Percentiles rank a stretch among this genome's conserved stretches.
These are phyloP conservation scores for Kuschelorhynchus macadamiae DNA, from an alignment of 2,888 invertebrate species.

Conservation along the genomic window DNA sequence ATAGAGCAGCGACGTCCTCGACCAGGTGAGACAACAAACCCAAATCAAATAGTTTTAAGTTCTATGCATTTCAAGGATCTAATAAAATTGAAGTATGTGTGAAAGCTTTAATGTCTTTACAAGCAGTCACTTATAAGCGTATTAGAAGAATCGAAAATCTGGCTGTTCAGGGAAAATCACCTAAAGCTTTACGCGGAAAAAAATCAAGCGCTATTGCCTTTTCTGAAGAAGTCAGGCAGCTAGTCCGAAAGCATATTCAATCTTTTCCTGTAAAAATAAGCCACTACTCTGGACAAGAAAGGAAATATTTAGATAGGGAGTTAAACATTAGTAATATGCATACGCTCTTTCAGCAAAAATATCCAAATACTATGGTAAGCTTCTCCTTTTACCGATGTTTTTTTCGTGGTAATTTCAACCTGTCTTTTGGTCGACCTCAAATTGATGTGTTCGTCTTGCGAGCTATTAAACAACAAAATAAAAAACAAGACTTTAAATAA, in stretches of 20 bases:
- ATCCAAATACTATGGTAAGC: neutral
- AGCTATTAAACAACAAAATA: neutral
- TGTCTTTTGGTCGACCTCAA: neutral
- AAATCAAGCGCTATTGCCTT: conserved; percentile 4
- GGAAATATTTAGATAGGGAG: conserved; percentile 7
- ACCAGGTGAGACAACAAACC: no score
- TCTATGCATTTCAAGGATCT: no score
- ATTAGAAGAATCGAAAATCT: no score
- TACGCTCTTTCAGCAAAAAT: conserved; percentile 6
- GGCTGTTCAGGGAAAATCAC: no score
- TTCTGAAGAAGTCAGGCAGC: conserved; percentile 6
- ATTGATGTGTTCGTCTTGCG: no score
- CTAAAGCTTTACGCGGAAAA: neutral
- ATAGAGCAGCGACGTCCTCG: no score
- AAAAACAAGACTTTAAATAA: conserved; percentile 8
- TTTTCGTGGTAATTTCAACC: conserved; percentile 13
- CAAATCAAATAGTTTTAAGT: no score
- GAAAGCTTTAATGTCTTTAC: conserved; percentile 14
- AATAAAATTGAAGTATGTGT: no score
- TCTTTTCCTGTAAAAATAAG: conserved; percentile 15
- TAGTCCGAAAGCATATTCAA: conserved; percentile 6
- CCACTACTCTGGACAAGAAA: conserved; percentile 13
- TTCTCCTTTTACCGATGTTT: conserved; percentile 5
- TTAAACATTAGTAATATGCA: neutral
- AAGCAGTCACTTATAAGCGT: no score